These are phyloP conservation scores for Podarcis muralis DNA, from an alignment of 2,113 vertebrate genomes.

Conservation along the genomic window DNA sequence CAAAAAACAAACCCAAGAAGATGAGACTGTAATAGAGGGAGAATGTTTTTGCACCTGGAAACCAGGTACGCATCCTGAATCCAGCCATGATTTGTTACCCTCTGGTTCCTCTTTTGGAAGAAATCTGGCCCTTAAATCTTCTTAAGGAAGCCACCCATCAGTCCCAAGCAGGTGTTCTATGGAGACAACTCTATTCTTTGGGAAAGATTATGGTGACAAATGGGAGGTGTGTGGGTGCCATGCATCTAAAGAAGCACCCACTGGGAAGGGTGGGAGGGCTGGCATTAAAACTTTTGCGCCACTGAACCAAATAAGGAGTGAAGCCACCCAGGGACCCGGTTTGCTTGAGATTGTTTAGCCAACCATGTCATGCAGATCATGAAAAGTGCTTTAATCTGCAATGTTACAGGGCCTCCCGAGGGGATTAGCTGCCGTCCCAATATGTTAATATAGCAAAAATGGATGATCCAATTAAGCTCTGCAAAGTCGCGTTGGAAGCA, in stretches of 20 bases:
- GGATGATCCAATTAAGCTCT: constrained; percentile 70
- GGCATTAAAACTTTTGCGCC: constrained; percentile 1
- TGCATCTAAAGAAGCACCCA: constrained; percentile 26
- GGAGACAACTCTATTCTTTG: constrained; percentile 44
- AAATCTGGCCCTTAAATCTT: constrained; percentile 47
- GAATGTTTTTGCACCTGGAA: neutral
- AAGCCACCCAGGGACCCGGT: constrained; percentile 27
- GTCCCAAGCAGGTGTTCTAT: constrained; percentile 17
- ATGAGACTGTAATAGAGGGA: neutral
- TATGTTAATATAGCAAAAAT: constrained; percentile 67
- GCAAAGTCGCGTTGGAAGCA: constrained; percentile 50
- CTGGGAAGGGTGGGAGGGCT: constrained; percentile 7
- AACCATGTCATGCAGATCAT: constrained; percentile 45
- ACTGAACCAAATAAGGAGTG: constrained; percentile 39
- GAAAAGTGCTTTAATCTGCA: constrained; percentile 65
- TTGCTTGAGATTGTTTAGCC: constrained; percentile 55
- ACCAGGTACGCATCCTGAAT: neutral
- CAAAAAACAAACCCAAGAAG: neutral
- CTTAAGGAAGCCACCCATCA: constrained; percentile 44
- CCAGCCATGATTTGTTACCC: constrained; percentile 1
- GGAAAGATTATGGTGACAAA: constrained; percentile 40
- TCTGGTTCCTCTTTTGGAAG: constrained; percentile 27
- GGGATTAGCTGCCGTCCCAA: constrained; percentile 58
- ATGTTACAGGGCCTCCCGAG: constrained; percentile 17
- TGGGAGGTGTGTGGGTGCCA: constrained; percentile 33